Conservation (phyloP, 2,888 invertebrate species). For the Isotomurus palustris region DNA sequence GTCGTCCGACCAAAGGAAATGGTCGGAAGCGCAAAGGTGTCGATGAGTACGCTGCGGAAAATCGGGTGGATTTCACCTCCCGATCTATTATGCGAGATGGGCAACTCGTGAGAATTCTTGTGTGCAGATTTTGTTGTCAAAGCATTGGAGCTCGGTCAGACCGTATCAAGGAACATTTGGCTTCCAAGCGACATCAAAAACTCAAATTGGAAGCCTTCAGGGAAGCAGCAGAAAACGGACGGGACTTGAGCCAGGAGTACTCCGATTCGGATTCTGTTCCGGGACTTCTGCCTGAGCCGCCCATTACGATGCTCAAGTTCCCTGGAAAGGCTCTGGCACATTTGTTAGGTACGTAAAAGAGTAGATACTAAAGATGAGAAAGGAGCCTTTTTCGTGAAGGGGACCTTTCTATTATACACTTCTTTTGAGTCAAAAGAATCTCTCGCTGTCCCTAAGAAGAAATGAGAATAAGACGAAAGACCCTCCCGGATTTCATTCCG, state of each 20-base stretch:
- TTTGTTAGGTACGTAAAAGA: conserved; percentile 46
- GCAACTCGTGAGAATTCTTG: conserved; percentile 45
- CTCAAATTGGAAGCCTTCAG: conserved; percentile 46
- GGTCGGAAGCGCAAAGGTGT: conserved; percentile 47
- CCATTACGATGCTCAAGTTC: conserved; percentile 47
- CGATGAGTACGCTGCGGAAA: conserved; percentile 46
- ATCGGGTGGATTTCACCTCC: conserved; percentile 46
- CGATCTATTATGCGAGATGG: conserved; percentile 46
- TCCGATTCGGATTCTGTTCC: conserved; percentile 45
- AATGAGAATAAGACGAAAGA: no score
- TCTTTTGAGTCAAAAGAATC: no score
- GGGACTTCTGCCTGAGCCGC: conserved; percentile 45
- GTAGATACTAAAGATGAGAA: no score
- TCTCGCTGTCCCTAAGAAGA: no score
- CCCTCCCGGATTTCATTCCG: no score
- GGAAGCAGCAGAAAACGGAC: conserved; percentile 45
- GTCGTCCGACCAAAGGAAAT: conserved; percentile 46
- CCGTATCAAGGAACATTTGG: conserved; percentile 47
- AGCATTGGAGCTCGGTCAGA: conserved; percentile 45
- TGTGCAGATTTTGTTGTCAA: conserved; percentile 47
- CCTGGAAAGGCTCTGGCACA: conserved; percentile 46
- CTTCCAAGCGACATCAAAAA: conserved; percentile 46
- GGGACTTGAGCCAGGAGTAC: conserved; percentile 46
- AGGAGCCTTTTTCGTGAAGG: no score
- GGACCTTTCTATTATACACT: no score